Evolutionary conservation across 2,888 invertebrate species (phyloP).

Genomic region (Tenthredo amoena): DNA sequence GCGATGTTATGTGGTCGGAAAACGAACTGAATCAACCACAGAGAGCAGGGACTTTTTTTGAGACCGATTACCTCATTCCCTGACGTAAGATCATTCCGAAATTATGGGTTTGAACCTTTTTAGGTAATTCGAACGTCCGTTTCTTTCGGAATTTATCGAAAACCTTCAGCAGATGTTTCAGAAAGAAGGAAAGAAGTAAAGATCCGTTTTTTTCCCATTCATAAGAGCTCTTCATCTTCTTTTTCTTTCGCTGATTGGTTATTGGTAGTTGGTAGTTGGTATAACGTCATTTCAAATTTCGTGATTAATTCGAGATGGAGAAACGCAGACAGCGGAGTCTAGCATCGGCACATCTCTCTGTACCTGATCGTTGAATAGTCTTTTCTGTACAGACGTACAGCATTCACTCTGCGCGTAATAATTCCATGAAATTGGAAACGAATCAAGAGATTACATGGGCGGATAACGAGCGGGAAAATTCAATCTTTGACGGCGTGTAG

Average conservation of each 20-base stretch:
- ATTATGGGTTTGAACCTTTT: too few species aligned
- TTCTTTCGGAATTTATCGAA: too few species aligned
- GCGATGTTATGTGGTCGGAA: slow-evolving; percentile 7
- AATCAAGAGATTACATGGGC: background rate
- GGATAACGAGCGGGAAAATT: background rate
- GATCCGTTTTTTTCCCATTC: too few species aligned
- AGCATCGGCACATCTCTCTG: background rate
- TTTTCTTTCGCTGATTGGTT: too few species aligned
- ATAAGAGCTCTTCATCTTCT: too few species aligned
- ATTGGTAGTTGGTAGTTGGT: too few species aligned
- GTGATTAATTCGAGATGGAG: background rate
- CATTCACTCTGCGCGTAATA: background rate
- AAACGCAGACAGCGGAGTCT: background rate
- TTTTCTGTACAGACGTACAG: background rate
- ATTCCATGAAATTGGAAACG: background rate
- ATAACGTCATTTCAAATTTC: background rate
- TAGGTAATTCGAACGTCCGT: too few species aligned
- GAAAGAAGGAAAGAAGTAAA: too few species aligned
- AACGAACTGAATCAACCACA: background rate
- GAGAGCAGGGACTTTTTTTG: background rate
- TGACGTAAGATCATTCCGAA: background rate
- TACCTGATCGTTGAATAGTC: background rate
- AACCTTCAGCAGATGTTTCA: too few species aligned
- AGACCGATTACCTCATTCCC: background rate
- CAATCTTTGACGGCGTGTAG: background rate